Evolutionary conservation across 2,797 vertebrate genomes (phyloP), one percentile per base, ranked within the genome.

Genomic region (Cryptoblepharus egeriae): DNA sequence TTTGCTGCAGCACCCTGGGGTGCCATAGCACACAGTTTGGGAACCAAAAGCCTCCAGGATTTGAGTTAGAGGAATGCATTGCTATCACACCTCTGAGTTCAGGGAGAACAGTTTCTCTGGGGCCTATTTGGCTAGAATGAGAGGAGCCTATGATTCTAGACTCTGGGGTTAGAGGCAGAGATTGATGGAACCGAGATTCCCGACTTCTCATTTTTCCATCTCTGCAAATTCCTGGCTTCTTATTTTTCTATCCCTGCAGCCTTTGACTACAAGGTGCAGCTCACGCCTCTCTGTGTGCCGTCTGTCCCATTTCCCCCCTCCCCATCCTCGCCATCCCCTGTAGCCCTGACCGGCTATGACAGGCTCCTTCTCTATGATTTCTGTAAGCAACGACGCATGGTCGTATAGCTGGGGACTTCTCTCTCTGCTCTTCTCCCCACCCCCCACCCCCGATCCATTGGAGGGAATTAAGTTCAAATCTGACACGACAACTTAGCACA

Each of bases 401-500:
- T 80, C 81, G 77, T 86, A 91, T 90, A 87, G 67, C 84, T 79
- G n/a, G 57, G 80, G 90, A 90, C 91, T 89, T 83, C 86, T 88
- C 85, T 72, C 68, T 70, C 84, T 78, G 35, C 79, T 63, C 67
- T 77, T 74, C 24, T 57, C 58, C 77, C 67, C 35, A 60, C 71
- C 68, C 58, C 77, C 67, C 35, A 60, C 85, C 87, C 88, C 71
- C 26, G 75, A 85, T 90, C 92, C 92, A 94, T 94, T 94, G 93
- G 90, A 90, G 93, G 92, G 93, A 95, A 95, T 95, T 96, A 95
- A 93, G 93, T 95, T 93, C 93, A 94, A 92, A 91, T 93, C 92
- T 95, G 94, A 95, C 94, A 95, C 93, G 93, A 94, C 94, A 92
- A 93, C 90, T 96, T 93, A 95, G 88, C 94, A 93, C 93, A 92